Evolutionary conservation across 2,888 invertebrate species (phyloP).

Genomic region (Leucophenga montana): DNA sequence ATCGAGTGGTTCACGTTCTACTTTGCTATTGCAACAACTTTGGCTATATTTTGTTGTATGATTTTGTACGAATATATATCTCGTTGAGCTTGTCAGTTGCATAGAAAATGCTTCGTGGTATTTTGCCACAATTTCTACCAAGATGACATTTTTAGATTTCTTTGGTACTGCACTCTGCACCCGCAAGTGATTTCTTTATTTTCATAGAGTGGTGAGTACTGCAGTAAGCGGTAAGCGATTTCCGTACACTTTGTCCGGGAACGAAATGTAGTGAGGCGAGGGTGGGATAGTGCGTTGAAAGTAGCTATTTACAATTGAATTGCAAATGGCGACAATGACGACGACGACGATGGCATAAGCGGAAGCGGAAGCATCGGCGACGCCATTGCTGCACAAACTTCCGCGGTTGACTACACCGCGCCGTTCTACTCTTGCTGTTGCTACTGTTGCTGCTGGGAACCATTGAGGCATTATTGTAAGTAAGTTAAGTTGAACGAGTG

Average conservation of each 20-base stretch:
- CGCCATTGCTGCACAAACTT: conserved; percentile 42
- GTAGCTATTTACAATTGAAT: conserved; percentile 64
- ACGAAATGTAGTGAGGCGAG: neutral
- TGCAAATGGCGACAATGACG: conserved; percentile 61
- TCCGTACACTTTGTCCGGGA: conserved; percentile 49
- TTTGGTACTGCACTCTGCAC: neutral
- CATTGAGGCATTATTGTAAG: conserved; percentile 20
- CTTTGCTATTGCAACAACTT: neutral
- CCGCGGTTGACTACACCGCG: conserved; percentile 30
- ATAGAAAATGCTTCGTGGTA: conserved; percentile 19
- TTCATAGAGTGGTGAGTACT: neutral
- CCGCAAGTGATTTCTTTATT: neutral
- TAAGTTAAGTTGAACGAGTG: conserved; percentile 4
- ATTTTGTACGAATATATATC: too few relatives aligned
- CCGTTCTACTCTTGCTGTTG: neutral
- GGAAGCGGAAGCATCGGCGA: conserved; percentile 62
- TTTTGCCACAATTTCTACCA: conserved; percentile 22
- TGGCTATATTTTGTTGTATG: neutral
- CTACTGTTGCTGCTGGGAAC: neutral
- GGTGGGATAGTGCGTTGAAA: conserved; percentile 43
- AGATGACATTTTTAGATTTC: conserved; percentile 24
- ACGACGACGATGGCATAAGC: conserved; percentile 29
- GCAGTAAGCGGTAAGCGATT: conserved; percentile 63
- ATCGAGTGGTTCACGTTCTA: conserved; percentile 14
- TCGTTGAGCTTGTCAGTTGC: conserved; percentile 19